Evolutionary conservation across 2,113 vertebrate species (phyloP).

Genomic region (Columbina picui): DNA sequence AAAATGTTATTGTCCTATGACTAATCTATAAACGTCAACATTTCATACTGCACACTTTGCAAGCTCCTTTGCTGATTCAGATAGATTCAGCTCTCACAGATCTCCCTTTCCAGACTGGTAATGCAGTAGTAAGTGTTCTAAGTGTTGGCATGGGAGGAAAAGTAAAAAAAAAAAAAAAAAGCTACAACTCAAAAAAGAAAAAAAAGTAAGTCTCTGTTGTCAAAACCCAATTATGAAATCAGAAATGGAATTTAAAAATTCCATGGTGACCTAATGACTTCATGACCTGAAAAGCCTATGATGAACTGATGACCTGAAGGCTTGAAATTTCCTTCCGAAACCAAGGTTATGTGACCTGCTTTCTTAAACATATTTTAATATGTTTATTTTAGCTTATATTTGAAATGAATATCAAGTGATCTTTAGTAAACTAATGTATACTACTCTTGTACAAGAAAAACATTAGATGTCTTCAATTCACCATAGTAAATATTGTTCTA

Average conservation of each 20-base stretch:
- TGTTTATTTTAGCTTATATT: not conserved
- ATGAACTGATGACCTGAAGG: not conserved
- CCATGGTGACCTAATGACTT: not conserved
- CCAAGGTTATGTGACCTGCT: not conserved
- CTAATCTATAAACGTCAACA: not conserved
- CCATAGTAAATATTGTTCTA: not conserved
- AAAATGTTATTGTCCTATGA: not conserved
- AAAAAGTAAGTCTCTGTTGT: not conserved
- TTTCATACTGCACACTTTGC: not conserved
- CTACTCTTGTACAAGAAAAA: not conserved
- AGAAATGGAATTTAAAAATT: constrained; percentile 29
- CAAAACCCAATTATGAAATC: not conserved
- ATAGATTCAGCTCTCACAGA: not conserved
- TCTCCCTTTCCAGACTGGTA: not conserved
- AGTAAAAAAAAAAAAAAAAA: not conserved
- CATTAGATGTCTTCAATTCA: not conserved
- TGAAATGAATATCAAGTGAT: not conserved
- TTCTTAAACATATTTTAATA: constrained; percentile 1
- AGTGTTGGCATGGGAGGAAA: not conserved
- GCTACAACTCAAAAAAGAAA: not conserved
- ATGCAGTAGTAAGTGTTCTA: not conserved
- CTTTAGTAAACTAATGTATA: not conserved
- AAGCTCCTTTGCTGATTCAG: not conserved
- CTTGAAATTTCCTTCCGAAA: not conserved
- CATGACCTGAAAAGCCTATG: not conserved